Evolutionary conservation across 2,888 invertebrate genomes (phyloP), one percentile per base, ranked within the genome.

Genomic region (Oxycera nigricornis): DNA sequence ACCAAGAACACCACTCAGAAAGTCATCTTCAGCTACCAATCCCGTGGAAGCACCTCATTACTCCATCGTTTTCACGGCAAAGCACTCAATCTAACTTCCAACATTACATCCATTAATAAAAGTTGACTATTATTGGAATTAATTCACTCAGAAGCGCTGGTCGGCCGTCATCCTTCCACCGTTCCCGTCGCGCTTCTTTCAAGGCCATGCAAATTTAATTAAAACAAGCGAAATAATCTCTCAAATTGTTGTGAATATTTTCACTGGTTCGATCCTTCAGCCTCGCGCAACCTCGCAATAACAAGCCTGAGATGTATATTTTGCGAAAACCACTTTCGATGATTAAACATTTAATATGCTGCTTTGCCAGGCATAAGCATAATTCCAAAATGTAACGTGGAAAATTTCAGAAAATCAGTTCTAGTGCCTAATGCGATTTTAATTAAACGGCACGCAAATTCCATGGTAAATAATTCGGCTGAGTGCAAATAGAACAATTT

Each of bases 371-470:
- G 30, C 14, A 62, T 7, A 6, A 28, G 30, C 30, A 28, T 17
- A 30, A 17, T n/a, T 57, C 11, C 24, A 57, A 20, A 30, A 39
- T 62, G 22, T 30, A 11, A 28, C 17, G 62, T 35, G 2, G n/a
- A 62, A 35, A 62, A 20, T 62, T 62, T 39, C 39, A 11, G 31
- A 7, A 61, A 35, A 35, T 62, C 62, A 62, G 39, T n/a, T 31
- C 35, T 35, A 62, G 39, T 62, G 17, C 39, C 62, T 62, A 62
- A 62, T 62, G 62, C 62, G 62, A 62, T 62, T 62, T 62, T 62
- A 62, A 62, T 62, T 62, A 62, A 62, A 62, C n/a, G n/a, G n/a
- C n/a, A 39, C 39, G 14, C 39, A 39, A 39, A 39, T 9, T 14
- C 14, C 39, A 9, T 39, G n/a, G 39, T 39, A 7, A 39, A 39